Evolutionary conservation across 2,113 vertebrate species (phyloP), one percentile per base, ranked within the genome.

Genomic region (Cygnus atratus): DNA sequence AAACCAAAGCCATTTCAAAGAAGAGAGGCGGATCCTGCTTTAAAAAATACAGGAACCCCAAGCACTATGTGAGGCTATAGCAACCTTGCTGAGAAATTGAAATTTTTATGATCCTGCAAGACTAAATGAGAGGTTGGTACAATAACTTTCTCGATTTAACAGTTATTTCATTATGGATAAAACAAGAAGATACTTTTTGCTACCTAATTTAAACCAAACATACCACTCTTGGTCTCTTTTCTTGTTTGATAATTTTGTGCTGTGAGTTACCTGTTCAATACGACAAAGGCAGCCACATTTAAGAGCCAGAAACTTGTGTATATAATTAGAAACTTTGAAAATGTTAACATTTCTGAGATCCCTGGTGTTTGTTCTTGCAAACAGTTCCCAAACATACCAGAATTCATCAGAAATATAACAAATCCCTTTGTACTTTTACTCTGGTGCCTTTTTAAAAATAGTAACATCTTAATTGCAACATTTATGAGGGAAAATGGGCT

Each of bases 371-470:
- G 46, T 39, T 77, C 65, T 84, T 70, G 78, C 63, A 65, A 68
- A 88, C 21, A 55, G 41, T 52, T 87, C 83, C 86, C 72, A 94
- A 96, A 88, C 61, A 76, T n/a, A 87, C 28, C 41, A 76, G 79
- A 90, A 94, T 74, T 44, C n/a, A 72, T 41, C 67, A 80, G 77
- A 82, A 95, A 75, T 46, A 14, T 9, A 95, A 82, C 57, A 86
- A 63, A 84, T 7, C 26, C 41, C 18, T 5, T 73, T 90, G 70
- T 68, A 28, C 50, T 72, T 82, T 90, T 81, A 41, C 39, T 46
- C 82, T 84, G 81, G 81, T 84, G 76, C 88, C 70, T 31, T 94
- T 94, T 92, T 67, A 92, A 92, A 96, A 93, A 95, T 57, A 96
- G 72, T 5, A 95, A 80, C 82, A 55, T 71, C 41, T 81, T 84